Conservation (phyloP, 2,113 vertebrate genomes). For the Ornithorhynchus anatinus region DNA sequence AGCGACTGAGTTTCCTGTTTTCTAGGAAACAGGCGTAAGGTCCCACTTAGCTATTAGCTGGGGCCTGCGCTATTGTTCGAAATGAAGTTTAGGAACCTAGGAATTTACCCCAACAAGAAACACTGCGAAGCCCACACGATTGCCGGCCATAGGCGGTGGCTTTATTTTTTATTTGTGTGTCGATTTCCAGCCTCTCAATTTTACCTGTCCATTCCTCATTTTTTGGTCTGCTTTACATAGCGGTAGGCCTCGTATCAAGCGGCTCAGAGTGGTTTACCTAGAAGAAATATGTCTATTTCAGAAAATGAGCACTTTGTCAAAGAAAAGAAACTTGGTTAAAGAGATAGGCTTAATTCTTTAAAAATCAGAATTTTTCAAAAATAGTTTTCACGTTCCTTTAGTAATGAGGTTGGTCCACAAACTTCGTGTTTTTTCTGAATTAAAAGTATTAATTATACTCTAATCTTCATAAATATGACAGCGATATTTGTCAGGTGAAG, state of each 20-base stretch:
- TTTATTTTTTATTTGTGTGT: slow-evolving; percentile 42
- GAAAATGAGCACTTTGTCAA: slow-evolving; percentile 78
- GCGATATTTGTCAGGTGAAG: slow-evolving; percentile 41
- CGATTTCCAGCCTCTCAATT: slow-evolving; percentile 44
- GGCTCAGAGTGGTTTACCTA: slow-evolving; percentile 62
- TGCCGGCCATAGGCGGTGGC: slow-evolving; percentile 19
- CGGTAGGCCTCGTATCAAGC: slow-evolving; percentile 61
- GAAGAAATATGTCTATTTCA: slow-evolving; percentile 68
- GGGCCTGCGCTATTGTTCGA: slow-evolving; percentile 16
- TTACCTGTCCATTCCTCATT: slow-evolving; percentile 16
- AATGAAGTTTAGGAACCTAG: slow-evolving; percentile 28
- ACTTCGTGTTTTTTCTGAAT: slow-evolving; percentile 57
- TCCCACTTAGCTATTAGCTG: slow-evolving; percentile 34
- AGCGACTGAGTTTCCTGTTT: slow-evolving; percentile 15
- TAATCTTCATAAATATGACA: slow-evolving; percentile 55
- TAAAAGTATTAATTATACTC: slow-evolving; percentile 59
- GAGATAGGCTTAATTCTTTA: slow-evolving; percentile 46
- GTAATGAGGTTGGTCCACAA: slow-evolving; percentile 55
- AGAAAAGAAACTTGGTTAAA: slow-evolving; percentile 60
- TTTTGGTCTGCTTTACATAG: slow-evolving; percentile 41
- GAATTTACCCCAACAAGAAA: slow-evolving; percentile 16
- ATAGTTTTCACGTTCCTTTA: slow-evolving; percentile 49
- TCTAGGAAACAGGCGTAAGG: slow-evolving; percentile 40
- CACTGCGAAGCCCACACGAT: slow-evolving; percentile 14
- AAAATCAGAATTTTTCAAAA: slow-evolving; percentile 44